Evolutionary conservation across 2,888 invertebrate species (phyloP).

Genomic region (Aphodius granarius): DNA sequence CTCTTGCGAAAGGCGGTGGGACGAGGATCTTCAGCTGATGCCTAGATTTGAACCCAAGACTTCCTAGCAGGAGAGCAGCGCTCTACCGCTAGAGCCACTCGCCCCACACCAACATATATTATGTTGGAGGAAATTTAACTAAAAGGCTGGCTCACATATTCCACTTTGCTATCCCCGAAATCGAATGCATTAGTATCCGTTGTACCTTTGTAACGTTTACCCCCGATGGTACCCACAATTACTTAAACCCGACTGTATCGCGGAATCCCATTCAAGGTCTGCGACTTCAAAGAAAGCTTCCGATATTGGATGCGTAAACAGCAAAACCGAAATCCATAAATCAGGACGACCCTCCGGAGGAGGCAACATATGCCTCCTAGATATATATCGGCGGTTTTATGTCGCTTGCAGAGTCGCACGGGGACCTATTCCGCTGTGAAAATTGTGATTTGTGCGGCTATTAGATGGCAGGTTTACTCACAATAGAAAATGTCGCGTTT

Average conservation of each 20-base stretch:
- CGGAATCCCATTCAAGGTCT: constrained; percentile 38
- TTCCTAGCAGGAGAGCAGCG: no score
- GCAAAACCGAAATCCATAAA: constrained; percentile 43
- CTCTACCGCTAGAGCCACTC: no score
- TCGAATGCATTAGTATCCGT: no score
- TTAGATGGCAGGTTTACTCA: constrained; percentile 4
- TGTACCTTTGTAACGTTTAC: constrained; percentile 4
- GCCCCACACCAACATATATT: no score
- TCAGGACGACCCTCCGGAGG: constrained; percentile 38
- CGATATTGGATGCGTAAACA: constrained; percentile 43
- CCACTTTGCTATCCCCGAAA: no score
- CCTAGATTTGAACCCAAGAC: no score
- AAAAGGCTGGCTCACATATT: no score
- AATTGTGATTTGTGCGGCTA: constrained; percentile 26
- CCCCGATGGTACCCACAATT: constrained; percentile 34
- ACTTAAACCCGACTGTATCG: constrained; percentile 34
- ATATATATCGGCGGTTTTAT: constrained; percentile 41
- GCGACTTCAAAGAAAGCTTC: constrained; percentile 40
- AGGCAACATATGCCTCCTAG: constrained; percentile 40
- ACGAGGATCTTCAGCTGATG: no score
- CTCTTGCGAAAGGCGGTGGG: no score
- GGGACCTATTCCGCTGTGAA: constrained; percentile 37
- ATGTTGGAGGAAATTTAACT: no score
- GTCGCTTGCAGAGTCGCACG: constrained; percentile 38
- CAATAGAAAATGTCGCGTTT: constrained; percentile 10